These are phyloP conservation scores for Eumacrocentrus americanus DNA, from an alignment of 2,888 invertebrate genomes.

Conservation along the genomic window DNA sequence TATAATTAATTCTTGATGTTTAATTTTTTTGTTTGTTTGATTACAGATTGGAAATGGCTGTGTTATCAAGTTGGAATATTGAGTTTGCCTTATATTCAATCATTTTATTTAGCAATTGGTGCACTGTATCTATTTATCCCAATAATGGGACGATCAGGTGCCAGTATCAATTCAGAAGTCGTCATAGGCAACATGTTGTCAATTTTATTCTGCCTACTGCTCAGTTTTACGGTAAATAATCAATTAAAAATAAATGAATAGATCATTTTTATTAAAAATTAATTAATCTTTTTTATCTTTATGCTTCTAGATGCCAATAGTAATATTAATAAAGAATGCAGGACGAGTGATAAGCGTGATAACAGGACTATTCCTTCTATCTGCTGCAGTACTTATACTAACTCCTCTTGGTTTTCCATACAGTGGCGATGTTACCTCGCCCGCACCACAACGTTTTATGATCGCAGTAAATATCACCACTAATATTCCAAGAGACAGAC, in stretches of 20 bases:
- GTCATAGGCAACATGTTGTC: constrained; percentile 66
- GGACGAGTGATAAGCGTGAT: constrained; percentile 65
- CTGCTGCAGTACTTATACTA: constrained; percentile 66
- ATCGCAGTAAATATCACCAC: constrained; percentile 66
- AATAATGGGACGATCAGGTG: constrained; percentile 79
- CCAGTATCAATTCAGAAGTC: constrained; percentile 74
- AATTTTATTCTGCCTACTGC: constrained; percentile 60
- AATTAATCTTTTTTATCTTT: too few species aligned
- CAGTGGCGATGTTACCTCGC: constrained; percentile 67
- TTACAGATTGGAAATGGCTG: constrained; percentile 66
- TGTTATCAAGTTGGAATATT: constrained; percentile 65
- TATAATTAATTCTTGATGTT: background rate
- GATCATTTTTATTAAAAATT: background rate
- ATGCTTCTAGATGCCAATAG: constrained; percentile 59
- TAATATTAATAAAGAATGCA: constrained; percentile 61
- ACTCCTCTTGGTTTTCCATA: constrained; percentile 80
- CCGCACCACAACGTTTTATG: constrained; percentile 78
- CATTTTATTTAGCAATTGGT: constrained; percentile 73
- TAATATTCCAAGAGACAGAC: background rate
- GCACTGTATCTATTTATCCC: constrained; percentile 79
- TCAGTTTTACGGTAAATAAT: constrained; percentile 60
- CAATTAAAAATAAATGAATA: background rate
- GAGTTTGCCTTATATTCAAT: constrained; percentile 70
- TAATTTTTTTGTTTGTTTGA: constrained; percentile 20
- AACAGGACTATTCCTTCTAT: constrained; percentile 64